phyloP scores from a whole-genome alignment of 2,797 vertebrate genomes.

The Telmatherina bonti region DNA sequence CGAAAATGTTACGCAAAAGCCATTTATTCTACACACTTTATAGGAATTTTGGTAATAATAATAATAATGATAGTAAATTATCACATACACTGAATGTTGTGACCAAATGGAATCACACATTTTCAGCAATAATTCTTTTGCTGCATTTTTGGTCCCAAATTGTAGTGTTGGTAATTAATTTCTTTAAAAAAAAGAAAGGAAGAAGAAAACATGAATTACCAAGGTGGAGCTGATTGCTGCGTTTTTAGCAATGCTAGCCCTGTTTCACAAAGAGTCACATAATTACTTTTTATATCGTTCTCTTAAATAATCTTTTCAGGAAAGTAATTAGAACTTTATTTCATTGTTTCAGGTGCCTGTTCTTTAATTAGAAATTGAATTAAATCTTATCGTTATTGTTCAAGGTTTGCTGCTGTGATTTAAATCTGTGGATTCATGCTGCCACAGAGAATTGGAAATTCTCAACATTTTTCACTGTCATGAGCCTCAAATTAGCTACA shows the following conservation, averaged over 20 bases:
- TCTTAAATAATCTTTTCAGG: slow-evolving; percentile 56
- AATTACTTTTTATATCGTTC: slow-evolving; percentile 44
- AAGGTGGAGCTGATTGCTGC: slow-evolving; percentile 20
- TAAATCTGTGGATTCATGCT: slow-evolving; percentile 33
- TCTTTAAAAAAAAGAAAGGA: background rate
- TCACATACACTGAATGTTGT: slow-evolving; percentile 1
- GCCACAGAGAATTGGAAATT: slow-evolving; percentile 11
- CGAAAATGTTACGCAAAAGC: slow-evolving; percentile 17
- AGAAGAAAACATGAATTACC: slow-evolving; percentile 33
- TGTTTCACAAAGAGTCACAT: slow-evolving; percentile 32
- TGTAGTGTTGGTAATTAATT: slow-evolving; percentile 35
- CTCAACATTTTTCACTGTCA: slow-evolving; percentile 25
- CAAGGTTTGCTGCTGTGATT: slow-evolving; percentile 53
- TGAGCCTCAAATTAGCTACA: slow-evolving; percentile 27
- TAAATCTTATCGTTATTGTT: slow-evolving; percentile 49
- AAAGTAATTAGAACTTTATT: slow-evolving; percentile 56
- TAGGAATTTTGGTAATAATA: slow-evolving; percentile 13
- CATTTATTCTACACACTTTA: slow-evolving; percentile 11
- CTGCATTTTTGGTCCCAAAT: slow-evolving; percentile 47
- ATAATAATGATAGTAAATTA: background rate
- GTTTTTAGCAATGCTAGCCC: slow-evolving; percentile 50
- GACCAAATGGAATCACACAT: slow-evolving; percentile 16
- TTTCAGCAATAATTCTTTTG: slow-evolving; percentile 37
- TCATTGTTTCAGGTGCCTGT: slow-evolving; percentile 55
- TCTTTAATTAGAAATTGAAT: slow-evolving; percentile 57